A percentile compares a stretch with the other conserved stretches of the same genome.
Evolutionary conservation across 2,113 vertebrate genomes (phyloP).

Genomic region (Cricetomys ansorgei): DNA sequence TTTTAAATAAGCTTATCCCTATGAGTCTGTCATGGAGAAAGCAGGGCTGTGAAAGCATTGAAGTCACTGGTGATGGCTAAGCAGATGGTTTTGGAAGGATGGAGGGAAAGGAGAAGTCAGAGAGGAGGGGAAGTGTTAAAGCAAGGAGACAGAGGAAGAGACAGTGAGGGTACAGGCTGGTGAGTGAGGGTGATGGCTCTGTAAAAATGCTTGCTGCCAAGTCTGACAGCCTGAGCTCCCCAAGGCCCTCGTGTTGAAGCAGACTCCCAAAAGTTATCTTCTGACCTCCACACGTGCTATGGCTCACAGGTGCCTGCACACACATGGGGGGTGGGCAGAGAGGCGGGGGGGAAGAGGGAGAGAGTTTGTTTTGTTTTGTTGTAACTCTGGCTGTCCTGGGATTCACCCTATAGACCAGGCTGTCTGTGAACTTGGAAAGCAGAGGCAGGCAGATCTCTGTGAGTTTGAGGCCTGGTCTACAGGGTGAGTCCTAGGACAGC

Average conservation of each 20-base stretch:
- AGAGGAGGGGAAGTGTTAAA: background rate
- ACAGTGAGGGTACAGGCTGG: background rate
- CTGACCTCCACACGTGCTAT: background rate
- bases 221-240: background rate
- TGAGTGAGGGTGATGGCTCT: background rate
- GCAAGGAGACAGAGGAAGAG: background rate
- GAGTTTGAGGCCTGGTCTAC: too few relatives aligned
- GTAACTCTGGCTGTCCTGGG: too few relatives aligned
- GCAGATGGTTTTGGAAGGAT: background rate
- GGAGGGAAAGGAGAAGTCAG: background rate
- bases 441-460: too few relatives aligned
- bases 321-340: background rate
- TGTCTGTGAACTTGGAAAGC: too few relatives aligned
- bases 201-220: background rate
- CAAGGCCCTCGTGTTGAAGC: background rate
- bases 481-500: too few relatives aligned
- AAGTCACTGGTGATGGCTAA: background rate
- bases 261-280: background rate
- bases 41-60: background rate
- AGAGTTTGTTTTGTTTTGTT: too few relatives aligned
- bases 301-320: background rate
- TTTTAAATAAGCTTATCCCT: conserved; percentile 10
- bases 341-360: too few relatives aligned
- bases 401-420: too few relatives aligned
- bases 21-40: background rate